Conservation (phyloP, 2,888 invertebrate species). For the Tromatobia lineatoria region DNA sequence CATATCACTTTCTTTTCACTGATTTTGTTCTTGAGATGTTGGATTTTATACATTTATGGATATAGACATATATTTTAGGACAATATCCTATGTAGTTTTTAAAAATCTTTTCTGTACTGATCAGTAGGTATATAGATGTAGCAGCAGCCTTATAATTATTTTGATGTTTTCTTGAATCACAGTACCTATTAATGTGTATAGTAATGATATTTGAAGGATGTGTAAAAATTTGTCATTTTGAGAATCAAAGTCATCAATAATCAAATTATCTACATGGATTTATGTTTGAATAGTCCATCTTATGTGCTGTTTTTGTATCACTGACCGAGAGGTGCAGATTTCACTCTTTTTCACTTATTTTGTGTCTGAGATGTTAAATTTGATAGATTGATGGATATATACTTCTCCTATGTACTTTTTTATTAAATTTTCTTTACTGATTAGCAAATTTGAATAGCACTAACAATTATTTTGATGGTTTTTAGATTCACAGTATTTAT, state of each 20-base stretch:
- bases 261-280: neutral
- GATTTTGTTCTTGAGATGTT: no score
- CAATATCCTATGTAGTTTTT: neutral
- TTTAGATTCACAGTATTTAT: neutral
- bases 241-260: neutral
- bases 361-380: no score
- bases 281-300: neutral
- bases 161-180: neutral
- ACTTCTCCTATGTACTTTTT: constrained; percentile 6
- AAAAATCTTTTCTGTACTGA: neutral
- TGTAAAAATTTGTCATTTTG: neutral
- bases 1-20: no score
- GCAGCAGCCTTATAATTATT: neutral
- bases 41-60: no score
- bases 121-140: neutral
- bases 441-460: neutral
- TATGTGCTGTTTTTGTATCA: no score
- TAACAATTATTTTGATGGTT: neutral
- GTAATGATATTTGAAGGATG: neutral
- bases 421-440: neutral
- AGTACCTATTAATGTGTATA: neutral
- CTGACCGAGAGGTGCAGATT: no score
- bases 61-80: no score
- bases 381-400: no score
- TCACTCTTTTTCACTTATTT: no score